These are phyloP conservation scores for Zoanthus solanderi DNA, from an alignment of 92 coral and sea anemone genomes.

Conservation along the genomic window DNA sequence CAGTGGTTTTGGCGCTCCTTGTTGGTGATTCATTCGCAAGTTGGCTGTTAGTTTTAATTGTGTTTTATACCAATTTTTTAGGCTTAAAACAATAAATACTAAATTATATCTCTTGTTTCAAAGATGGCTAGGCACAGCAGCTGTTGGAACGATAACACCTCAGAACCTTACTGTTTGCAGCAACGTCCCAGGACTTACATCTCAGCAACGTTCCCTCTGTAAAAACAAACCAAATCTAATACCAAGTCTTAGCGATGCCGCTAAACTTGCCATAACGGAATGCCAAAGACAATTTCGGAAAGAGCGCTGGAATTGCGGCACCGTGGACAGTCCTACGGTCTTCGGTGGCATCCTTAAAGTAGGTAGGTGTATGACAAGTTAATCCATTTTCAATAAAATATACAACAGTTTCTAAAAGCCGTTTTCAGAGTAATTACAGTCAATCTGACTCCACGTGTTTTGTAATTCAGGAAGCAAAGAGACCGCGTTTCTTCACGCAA, in stretches of 20 bases:
- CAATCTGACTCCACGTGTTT: conserved; percentile 10
- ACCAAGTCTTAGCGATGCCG: conserved; percentile 89
- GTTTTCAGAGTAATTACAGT: neutral
- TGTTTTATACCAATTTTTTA: neutral
- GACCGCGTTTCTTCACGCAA: conserved; percentile 95
- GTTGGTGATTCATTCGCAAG: conserved; percentile 35
- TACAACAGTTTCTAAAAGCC: neutral
- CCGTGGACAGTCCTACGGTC: conserved; percentile 82
- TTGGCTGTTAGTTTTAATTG: conserved; percentile 39
- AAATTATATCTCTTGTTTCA: conserved; percentile 30
- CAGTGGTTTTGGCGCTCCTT: neutral
- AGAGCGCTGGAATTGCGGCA: conserved; percentile 96
- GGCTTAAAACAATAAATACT: neutral
- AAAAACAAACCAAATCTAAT: conserved; percentile 89
- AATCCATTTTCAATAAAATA: neutral
- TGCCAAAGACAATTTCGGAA: conserved; percentile 89
- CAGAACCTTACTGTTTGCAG: conserved; percentile 69
- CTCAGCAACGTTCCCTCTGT: conserved; percentile 84
- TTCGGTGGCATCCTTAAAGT: conserved; percentile 78
- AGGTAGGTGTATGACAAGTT: neutral
- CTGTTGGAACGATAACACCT: conserved; percentile 58
- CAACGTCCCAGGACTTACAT: conserved; percentile 86
- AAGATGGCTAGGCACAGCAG: conserved; percentile 91
- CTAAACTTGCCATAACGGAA: conserved; percentile 82
- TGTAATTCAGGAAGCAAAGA: conserved; percentile 88